These are phyloP conservation scores for Pyrgus malvae DNA, from an alignment of 2,888 invertebrate genomes.

Conservation along the genomic window DNA sequence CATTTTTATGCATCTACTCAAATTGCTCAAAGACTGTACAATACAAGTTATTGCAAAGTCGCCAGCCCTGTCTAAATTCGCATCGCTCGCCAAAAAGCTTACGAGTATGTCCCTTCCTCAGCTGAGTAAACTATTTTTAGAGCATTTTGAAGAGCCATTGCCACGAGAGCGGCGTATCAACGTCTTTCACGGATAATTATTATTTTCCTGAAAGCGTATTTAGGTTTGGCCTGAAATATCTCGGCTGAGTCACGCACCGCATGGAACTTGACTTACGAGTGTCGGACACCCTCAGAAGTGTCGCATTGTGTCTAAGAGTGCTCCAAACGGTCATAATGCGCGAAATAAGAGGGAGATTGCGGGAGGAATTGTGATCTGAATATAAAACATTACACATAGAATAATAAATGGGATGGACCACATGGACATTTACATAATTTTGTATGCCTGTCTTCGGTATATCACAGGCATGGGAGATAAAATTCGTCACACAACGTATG, in stretches of 20 bases:
- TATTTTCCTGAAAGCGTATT: slow-evolving; percentile 9
- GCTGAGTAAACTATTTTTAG: slow-evolving; percentile 38
- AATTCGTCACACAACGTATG: too few relatives aligned
- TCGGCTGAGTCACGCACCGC: slow-evolving; percentile 10
- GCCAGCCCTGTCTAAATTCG: slow-evolving; percentile 28
- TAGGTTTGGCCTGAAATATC: slow-evolving; percentile 19
- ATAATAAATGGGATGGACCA: too few relatives aligned
- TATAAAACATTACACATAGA: too few relatives aligned
- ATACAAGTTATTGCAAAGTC: too few relatives aligned
- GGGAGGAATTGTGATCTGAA: neutral
- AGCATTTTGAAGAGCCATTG: slow-evolving; percentile 25
- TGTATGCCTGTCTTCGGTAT: too few relatives aligned
- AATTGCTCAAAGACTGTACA: too few relatives aligned
- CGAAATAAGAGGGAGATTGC: neutral
- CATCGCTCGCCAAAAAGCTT: slow-evolving; percentile 23
- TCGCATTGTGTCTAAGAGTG: slow-evolving; percentile 1
- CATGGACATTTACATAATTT: too few relatives aligned
- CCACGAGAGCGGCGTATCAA: slow-evolving; percentile 10
- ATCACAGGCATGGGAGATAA: too few relatives aligned
- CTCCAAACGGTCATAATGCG: neutral
- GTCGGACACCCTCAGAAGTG: neutral
- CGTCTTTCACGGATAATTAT: slow-evolving; percentile 26
- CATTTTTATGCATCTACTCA: too few relatives aligned
- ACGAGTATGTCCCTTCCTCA: slow-evolving; percentile 34
- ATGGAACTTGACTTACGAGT: slow-evolving; percentile 10